Evolutionary conservation across 2,113 vertebrate species (phyloP).

Genomic region (Crotalus helleri): DNA sequence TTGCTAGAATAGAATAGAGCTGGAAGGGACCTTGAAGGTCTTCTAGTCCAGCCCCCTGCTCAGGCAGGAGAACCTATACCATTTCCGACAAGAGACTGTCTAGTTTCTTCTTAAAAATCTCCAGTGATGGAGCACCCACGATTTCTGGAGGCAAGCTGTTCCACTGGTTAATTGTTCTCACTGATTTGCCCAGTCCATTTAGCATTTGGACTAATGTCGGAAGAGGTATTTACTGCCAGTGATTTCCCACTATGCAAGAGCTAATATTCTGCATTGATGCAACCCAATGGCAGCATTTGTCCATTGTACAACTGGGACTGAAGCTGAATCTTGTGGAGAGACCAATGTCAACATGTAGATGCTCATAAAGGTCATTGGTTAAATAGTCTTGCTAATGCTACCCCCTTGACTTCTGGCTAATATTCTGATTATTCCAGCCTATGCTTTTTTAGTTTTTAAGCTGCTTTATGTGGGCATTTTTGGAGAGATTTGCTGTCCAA

Average conservation of each 20-base stretch:
- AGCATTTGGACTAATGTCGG: background rate
- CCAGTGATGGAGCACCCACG: no score
- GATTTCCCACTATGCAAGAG: background rate
- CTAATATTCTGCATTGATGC: background rate
- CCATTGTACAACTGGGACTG: background rate
- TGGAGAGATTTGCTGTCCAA: background rate
- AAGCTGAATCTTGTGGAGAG: background rate
- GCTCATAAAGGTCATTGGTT: background rate
- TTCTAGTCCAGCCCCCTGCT: no score
- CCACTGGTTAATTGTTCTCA: no score
- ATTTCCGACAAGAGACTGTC: no score
- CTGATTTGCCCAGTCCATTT: background rate
- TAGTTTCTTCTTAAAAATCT: no score
- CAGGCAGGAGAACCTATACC: no score
- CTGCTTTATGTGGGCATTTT: background rate
- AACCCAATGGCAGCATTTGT: background rate
- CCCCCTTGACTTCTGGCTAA: background rate
- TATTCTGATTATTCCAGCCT: background rate
- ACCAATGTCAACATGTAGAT: background rate
- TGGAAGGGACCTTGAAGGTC: no score
- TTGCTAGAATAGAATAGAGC: no score
- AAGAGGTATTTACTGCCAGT: background rate
- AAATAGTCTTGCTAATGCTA: background rate
- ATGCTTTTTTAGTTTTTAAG: background rate
- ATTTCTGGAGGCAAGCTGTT: no score